These are phyloP conservation scores for Drusus annulatus DNA, from an alignment of 1,140 invertebrate genomes.

Conservation along the genomic window DNA sequence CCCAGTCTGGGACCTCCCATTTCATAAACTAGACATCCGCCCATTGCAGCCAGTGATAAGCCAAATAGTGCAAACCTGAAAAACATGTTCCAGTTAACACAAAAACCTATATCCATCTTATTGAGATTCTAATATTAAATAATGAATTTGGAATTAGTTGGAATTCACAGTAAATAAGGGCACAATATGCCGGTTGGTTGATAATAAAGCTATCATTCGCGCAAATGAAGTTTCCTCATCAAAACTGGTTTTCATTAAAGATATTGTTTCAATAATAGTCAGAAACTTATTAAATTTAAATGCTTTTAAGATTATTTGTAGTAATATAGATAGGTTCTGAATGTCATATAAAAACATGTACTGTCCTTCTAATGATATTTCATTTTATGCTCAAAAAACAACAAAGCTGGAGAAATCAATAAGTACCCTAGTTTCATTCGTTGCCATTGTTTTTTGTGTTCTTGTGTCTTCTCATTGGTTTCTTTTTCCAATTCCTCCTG, in stretches of 20 bases:
- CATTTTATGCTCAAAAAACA: neutral
- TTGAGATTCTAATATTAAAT: neutral
- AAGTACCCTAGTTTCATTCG: constrained; percentile 74
- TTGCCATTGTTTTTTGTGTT: constrained; percentile 75
- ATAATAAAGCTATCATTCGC: no score
- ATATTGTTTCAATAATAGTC: no score
- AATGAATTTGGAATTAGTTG: neutral
- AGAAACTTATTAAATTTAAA: no score
- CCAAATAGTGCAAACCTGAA: constrained; percentile 73
- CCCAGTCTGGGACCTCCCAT: constrained; percentile 82
- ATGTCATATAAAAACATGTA: constrained; percentile 15
- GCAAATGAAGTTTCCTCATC: no score
- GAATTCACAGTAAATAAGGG: no score
- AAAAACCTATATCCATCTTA: no score
- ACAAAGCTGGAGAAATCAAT: neutral
- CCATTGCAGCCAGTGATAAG: constrained; percentile 66
- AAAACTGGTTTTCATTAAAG: no score
- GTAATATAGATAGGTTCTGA: neutral
- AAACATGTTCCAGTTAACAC: neutral
- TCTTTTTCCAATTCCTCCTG: constrained; percentile 70
- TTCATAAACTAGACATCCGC: constrained; percentile 75
- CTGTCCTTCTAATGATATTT: neutral
- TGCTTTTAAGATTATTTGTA: no score
- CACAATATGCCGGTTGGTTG: no score
- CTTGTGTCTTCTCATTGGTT: constrained; percentile 68